Evolutionary conservation across 2,797 vertebrate genomes (phyloP).

Genomic region (Malacoraja senta): DNA sequence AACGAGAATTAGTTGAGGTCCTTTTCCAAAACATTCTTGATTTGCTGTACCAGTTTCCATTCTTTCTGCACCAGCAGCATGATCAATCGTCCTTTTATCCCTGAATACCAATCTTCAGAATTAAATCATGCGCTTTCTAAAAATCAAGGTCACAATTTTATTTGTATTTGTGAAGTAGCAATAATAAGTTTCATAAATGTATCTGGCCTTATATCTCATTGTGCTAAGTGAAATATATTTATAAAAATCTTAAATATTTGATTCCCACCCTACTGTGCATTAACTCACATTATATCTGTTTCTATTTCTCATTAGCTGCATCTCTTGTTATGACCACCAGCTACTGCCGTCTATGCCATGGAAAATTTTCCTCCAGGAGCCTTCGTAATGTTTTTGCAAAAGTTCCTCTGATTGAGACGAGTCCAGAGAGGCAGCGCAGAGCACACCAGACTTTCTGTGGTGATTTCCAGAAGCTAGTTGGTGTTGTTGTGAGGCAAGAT

Average conservation of each 20-base stretch:
- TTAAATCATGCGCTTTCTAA: not conserved
- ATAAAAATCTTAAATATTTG: not conserved
- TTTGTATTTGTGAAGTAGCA: not conserved
- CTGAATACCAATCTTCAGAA: not conserved
- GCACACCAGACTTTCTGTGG: constrained; percentile 68
- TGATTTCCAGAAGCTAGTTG: constrained; percentile 84
- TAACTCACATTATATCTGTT: not conserved
- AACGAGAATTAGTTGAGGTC: not conserved
- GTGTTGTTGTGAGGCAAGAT: constrained; percentile 72
- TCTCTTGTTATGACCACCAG: constrained; percentile 54
- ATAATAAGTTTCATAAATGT: not conserved
- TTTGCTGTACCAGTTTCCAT: not conserved
- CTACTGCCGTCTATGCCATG: constrained; percentile 85
- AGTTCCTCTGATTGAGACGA: constrained; percentile 55
- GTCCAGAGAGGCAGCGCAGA: constrained; percentile 47
- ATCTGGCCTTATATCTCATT: not conserved
- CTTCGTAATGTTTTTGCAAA: constrained; percentile 75
- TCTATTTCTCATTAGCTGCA: constrained; percentile 47
- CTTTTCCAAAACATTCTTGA: not conserved
- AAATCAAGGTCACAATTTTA: not conserved
- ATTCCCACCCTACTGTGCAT: not conserved
- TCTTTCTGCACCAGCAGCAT: not conserved
- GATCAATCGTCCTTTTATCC: not conserved
- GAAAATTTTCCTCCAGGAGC: constrained; percentile 80
- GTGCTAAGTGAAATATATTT: not conserved